Base-by-base conservation (phyloP, 1,140 invertebrate genomes). In the Papilio xuthus region DNA sequence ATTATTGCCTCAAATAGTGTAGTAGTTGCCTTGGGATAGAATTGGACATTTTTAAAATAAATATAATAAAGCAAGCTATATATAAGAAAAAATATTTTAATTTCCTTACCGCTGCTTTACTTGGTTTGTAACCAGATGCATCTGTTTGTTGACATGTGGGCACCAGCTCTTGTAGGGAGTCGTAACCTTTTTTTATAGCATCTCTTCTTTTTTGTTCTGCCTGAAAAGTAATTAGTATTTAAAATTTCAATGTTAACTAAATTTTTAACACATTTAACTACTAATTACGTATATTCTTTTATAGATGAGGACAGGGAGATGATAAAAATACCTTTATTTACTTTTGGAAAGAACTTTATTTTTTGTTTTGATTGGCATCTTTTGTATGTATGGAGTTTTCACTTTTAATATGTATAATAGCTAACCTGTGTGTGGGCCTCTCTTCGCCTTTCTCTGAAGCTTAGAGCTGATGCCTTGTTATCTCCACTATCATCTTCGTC, bases 121-220 rank as follows among this genome's bases (percentile, higher is more conserved):
- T 99, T 41, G 99, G 95, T 94, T 99, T 99, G 88, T 99, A 98
- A 79, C 97, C 96, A 85, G 96, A 97, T 47, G 97, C 96, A 87
- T 98, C 97, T 73, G 97, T 97, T 90, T 98, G 97, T 87, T 97
- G 96, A 91, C 98, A 99, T 70, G 97, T 98, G 2, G 98, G 99
- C 7, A 99, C 98, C 81, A 99, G 93, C 85, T 97, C 97, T 94
- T 99, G 98, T 42, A 99, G 94, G 7, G 97, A 96, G 92, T 98
- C 98, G 92, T 99, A 99, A 1, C 98, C 98, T 92, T 98, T 98
- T 89, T 99, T 99, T 78, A 99, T 99, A 3, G 98, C 98, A 96
- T 99, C 98, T 89, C 98, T 95, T 81, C 99, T 95, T 92, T 99
- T 99, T 92, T 99, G 98, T 93, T 99, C 99, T 4, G 99, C 99